phyloP scores from a whole-genome alignment of 2,797 vertebrate genomes.

The Lepidocolaptes lacrymiger region DNA sequence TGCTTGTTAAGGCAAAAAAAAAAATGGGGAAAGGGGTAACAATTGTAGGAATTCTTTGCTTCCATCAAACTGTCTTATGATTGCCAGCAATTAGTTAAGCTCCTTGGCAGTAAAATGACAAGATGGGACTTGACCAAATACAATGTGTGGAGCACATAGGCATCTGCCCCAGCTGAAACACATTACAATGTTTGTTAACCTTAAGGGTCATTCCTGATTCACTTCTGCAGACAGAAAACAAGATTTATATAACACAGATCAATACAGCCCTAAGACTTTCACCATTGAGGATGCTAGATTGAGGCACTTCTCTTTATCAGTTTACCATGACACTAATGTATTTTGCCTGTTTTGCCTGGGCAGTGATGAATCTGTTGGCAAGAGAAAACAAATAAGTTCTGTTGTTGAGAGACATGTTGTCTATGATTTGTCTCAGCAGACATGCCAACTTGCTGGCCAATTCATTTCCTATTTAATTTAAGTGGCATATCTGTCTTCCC shows the following conservation, averaged over 20 bases:
- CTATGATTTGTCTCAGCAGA: constrained; percentile 95
- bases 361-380: constrained; percentile 95
- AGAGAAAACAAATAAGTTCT: constrained; percentile 86
- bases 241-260: constrained; percentile 98
- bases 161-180: constrained; percentile 90
- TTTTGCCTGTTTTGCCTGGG: constrained; percentile 95
- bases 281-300: constrained; percentile 87
- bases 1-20: constrained; percentile 87
- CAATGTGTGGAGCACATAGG: constrained; percentile 88
- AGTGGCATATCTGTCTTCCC: constrained; percentile 92
- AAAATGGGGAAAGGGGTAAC: constrained; percentile 53
- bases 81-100: constrained; percentile 96
- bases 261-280: constrained; percentile 93
- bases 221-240: constrained; percentile 95
- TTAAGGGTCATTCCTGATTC: constrained; percentile 94
- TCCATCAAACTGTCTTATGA: constrained; percentile 88
- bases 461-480: constrained; percentile 89
- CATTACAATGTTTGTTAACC: constrained; percentile 99
- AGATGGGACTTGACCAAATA: constrained; percentile 90
- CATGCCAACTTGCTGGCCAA: constrained; percentile 90
- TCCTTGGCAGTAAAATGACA: constrained; percentile 89
- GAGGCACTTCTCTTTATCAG: constrained; percentile 93
- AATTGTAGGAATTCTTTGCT: constrained; percentile 82
- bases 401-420: constrained; percentile 89
- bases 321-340: constrained; percentile 98